Evolutionary conservation across 1,140 invertebrate species (phyloP).

Genomic region (Philopotamus ludificatus): DNA sequence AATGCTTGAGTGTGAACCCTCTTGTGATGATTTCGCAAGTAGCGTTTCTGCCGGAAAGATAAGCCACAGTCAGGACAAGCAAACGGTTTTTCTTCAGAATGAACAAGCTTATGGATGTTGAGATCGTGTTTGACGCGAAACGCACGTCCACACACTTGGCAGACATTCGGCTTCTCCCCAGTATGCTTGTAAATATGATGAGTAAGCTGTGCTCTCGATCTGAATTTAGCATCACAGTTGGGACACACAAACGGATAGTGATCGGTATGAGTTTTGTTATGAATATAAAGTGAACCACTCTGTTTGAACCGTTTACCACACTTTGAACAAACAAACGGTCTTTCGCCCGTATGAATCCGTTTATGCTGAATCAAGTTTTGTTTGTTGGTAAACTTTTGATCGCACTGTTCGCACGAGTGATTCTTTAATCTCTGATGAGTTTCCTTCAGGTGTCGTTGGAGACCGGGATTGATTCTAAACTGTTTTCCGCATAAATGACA

Average conservation of each 20-base stretch:
- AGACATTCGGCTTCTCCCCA: constrained; percentile 65
- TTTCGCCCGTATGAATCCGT: constrained; percentile 67
- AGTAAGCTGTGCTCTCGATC: constrained; percentile 57
- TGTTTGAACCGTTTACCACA: constrained; percentile 56
- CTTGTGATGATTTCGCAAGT: constrained; percentile 39
- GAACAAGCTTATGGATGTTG: constrained; percentile 55
- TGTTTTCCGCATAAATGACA: constrained; percentile 74
- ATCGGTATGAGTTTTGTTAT: constrained; percentile 56
- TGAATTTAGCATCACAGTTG: constrained; percentile 63
- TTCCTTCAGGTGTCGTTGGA: constrained; percentile 62
- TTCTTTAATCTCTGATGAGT: constrained; percentile 64
- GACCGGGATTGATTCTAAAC: constrained; percentile 64
- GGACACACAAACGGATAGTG: constrained; percentile 60
- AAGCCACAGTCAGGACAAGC: constrained; percentile 40
- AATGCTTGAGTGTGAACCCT: constrained; percentile 50
- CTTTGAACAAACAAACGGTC: constrained; percentile 59
- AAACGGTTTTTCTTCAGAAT: constrained; percentile 49
- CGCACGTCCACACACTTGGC: constrained; percentile 59
- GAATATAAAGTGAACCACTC: constrained; percentile 50
- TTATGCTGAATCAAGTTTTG: constrained; percentile 59
- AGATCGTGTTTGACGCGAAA: constrained; percentile 64
- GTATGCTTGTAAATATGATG: constrained; percentile 65
- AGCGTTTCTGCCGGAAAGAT: constrained; percentile 39
- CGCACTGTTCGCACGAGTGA: constrained; percentile 55
- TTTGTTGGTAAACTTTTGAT: constrained; percentile 58